phyloP scores from a whole-genome alignment of 2,797 vertebrate genomes.

The Sebastes jordani region DNA sequence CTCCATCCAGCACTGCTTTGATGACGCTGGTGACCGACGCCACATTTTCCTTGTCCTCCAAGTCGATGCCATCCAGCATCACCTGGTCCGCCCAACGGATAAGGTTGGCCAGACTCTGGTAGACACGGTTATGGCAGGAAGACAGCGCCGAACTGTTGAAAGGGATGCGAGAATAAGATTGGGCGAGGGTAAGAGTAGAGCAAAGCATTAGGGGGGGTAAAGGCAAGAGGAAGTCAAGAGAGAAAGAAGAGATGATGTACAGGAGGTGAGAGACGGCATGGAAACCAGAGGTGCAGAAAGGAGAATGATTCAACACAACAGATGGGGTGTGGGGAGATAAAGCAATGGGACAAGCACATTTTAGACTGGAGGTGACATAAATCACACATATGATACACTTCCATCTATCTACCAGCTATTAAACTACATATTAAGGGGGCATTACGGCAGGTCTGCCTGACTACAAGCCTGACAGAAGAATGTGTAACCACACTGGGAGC shows the following conservation, averaged over 20 bases:
- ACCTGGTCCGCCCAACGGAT: constrained; percentile 98
- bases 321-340: neutral
- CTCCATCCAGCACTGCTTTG: constrained; percentile 97
- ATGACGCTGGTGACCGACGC: constrained; percentile 93
- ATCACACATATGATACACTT: neutral
- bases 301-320: constrained; percentile 5
- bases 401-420: neutral
- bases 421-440: neutral
- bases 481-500: constrained; percentile 31
- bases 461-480: constrained; percentile 28
- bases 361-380: constrained; percentile 10
- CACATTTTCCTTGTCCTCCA: constrained; percentile 95
- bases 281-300: neutral
- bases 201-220: neutral
- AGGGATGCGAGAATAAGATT: neutral
- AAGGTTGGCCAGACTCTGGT: constrained; percentile 97
- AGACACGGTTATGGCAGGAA: constrained; percentile 95
- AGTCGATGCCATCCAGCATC: constrained; percentile 95
- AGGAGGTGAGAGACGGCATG: neutral
- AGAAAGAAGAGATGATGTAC: neutral
- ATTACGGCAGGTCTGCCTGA: neutral
- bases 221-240: neutral
- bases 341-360: neutral
- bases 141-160: constrained; percentile 90
- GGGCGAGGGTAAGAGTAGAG: neutral